These are phyloP conservation scores for Germaria angustata DNA, from an alignment of 2,888 invertebrate species.

Conservation along the genomic window DNA sequence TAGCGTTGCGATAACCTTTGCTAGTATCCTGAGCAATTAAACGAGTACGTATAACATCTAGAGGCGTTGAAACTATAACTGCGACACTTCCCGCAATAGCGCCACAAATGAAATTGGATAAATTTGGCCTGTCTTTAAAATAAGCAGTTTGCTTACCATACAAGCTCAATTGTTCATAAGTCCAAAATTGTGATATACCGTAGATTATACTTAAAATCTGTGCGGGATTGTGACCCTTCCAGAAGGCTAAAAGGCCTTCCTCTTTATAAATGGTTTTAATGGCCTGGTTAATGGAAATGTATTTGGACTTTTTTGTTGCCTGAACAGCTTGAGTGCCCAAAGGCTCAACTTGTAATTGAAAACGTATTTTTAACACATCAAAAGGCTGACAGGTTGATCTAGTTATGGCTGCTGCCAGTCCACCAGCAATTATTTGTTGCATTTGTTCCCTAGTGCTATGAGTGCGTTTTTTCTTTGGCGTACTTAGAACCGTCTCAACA, in stretches of 20 bases:
- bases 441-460: conserved; percentile 77
- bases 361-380: conserved; percentile 98
- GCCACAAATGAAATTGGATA: conserved; percentile 88
- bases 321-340: conserved; percentile 78
- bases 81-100: conserved; percentile 89
- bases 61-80: conserved; percentile 91
- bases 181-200: conserved; percentile 90
- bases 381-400: conserved; percentile 89
- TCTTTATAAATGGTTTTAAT: conserved; percentile 87
- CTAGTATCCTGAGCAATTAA: conserved; percentile 89
- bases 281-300: conserved; percentile 91
- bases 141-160: conserved; percentile 77
- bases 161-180: conserved; percentile 82
- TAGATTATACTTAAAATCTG: conserved; percentile 94
- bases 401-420: conserved; percentile 89
- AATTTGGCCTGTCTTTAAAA: conserved; percentile 76
- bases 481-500: conserved; percentile 38
- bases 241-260: conserved; percentile 91
- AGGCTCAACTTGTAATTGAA: conserved; percentile 98
- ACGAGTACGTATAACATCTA: conserved; percentile 95
- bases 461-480: conserved; percentile 70
- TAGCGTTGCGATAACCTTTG: conserved; percentile 79
- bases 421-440: conserved; percentile 88
- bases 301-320: conserved; percentile 84
- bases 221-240: conserved; percentile 98